Conservation (phyloP, 2,797 vertebrate species). For the Centroberyx gerrardi region DNA sequence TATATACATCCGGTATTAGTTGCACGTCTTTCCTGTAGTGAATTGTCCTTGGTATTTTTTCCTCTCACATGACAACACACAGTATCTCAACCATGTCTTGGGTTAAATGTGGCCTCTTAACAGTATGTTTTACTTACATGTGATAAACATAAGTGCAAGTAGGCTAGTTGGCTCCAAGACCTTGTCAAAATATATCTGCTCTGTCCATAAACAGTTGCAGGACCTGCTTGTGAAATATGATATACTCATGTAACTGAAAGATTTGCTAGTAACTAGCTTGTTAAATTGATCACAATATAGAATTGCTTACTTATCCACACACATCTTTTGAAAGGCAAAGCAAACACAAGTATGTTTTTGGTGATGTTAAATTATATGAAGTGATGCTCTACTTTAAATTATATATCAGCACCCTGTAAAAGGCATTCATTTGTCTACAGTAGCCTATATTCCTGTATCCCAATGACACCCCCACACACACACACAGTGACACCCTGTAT, state of each 20-base stretch:
- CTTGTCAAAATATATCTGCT: constrained; percentile 34
- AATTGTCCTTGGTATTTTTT: too few relatives aligned
- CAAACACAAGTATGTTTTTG: constrained; percentile 11
- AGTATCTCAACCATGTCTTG: constrained; percentile 8
- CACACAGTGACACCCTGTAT: constrained; percentile 63
- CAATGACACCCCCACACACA: constrained; percentile 33
- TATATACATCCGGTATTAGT: too few relatives aligned
- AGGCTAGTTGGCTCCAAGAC: constrained; percentile 2
- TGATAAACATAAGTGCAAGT: constrained; percentile 20
- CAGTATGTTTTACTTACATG: constrained; percentile 26
- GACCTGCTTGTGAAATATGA: constrained; percentile 24
- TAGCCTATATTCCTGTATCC: constrained; percentile 38
- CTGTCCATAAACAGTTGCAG: constrained; percentile 6
- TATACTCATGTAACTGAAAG: constrained; percentile 8
- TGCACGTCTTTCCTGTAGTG: too few relatives aligned
- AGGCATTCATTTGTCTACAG: constrained; percentile 31
- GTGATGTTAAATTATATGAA: constrained; percentile 44
- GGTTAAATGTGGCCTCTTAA: constrained; percentile 25
- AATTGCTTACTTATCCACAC: neutral
- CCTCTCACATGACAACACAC: constrained; percentile 7
- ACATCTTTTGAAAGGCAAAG: neutral
- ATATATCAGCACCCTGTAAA: constrained; percentile 19
- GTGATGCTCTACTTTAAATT: constrained; percentile 32
- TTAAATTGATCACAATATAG: neutral
- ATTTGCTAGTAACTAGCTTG: neutral